phyloP scores from a whole-genome alignment of 2,888 invertebrate genomes.

The Linnaemya vulpina region DNA sequence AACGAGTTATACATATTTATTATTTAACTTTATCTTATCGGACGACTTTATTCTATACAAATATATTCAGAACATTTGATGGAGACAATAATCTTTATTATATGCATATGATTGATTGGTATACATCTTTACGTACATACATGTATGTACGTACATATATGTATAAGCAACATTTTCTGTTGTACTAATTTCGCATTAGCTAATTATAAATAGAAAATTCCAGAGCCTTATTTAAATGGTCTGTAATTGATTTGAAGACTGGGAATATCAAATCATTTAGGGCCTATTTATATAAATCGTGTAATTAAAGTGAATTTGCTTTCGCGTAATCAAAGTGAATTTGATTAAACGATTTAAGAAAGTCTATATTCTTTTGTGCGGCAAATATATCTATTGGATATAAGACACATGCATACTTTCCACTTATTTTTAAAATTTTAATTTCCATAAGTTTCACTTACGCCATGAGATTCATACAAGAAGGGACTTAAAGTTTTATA shows the following conservation, averaged over 20 bases:
- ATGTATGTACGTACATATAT: neutral
- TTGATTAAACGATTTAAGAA: no score
- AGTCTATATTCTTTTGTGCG: no score
- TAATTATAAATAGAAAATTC: conserved; percentile 16
- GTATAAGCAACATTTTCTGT: neutral
- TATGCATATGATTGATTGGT: conserved; percentile 37
- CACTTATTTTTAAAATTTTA: no score
- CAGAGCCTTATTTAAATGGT: conserved; percentile 23
- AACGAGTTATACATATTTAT: conserved; percentile 2
- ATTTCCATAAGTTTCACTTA: no score
- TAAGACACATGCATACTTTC: no score
- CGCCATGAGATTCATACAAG: no score
- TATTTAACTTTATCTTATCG: conserved; percentile 40
- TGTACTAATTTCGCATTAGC: neutral
- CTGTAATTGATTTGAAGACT: neutral
- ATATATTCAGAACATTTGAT: conserved; percentile 4
- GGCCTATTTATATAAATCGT: no score
- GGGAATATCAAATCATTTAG: no score
- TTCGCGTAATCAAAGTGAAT: no score
- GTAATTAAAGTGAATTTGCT: no score
- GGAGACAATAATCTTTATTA: conserved; percentile 32
- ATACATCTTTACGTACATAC: neutral
- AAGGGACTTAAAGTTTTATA: neutral
- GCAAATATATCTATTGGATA: no score
- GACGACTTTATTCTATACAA: neutral